Evolutionary conservation across 2,888 invertebrate species (phyloP), one percentile per base, ranked within the genome.

Genomic region (Galerucella calmariensis): DNA sequence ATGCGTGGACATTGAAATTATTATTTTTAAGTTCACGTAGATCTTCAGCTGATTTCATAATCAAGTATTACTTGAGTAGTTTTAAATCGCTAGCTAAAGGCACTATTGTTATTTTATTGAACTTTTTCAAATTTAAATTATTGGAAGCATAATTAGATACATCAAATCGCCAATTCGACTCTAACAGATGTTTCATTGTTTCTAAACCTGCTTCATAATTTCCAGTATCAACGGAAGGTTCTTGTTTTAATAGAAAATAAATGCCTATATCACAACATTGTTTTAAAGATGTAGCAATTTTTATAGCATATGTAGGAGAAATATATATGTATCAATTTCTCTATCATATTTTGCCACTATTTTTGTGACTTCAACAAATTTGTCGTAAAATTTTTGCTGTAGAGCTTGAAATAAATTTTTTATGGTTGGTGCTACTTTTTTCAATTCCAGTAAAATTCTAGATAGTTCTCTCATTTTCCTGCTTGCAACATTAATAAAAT

Each of bases 191-290:
- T 27, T 27, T 27, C 27, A 27, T 27, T 27, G 27, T 27, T 27
- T 27, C 2, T 27, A 27, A 27, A 27, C 27, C 27, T 27, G 27
- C 27, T 27, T 27, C 27, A 27, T 27, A 27, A 27, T 27, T 27
- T 27, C 27, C 27, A 27, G 27, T 27, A 27, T 27, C 27, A 27
- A 27, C 27, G 2, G 27, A 27, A 27, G 27, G 27, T 27, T 27
- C 27, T 27, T 27, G 27, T 3, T 58, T 58, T 58, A 58, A 2
- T 16, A 16, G 2, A 10, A 9, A 4, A 8, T 16, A 16, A 20
- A 77, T 67, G 5, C 67, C 69, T 16, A 73, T 73, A 53, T 75
- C 73, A 67, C 76, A 79, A 69, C 75, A 76, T 59, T 74, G 69
- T n/a, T 72, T 72, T 5, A 65, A 27, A 11, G 72, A 66, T 56